Conservation (phyloP, 2,888 invertebrate genomes). For the Calephelis perditalis region DNA sequence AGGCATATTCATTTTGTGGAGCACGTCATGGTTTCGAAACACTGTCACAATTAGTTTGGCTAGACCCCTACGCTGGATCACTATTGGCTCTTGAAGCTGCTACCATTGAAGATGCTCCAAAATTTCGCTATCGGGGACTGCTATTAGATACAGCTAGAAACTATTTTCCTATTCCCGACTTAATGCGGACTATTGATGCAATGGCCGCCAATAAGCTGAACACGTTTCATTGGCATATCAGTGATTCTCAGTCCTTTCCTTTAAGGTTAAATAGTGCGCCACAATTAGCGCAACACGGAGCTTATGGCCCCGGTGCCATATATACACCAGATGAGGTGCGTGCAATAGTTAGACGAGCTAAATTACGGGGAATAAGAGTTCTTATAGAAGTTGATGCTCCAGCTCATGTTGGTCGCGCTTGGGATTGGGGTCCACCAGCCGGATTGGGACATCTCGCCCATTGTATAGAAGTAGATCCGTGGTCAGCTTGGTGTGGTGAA, state of each 20-base stretch:
- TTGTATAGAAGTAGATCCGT: slow-evolving; percentile 89
- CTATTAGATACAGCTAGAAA: slow-evolving; percentile 95
- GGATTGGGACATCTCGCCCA: slow-evolving; percentile 88
- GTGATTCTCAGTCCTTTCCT: slow-evolving; percentile 96
- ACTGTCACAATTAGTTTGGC: slow-evolving; percentile 88
- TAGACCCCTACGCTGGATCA: slow-evolving; percentile 81
- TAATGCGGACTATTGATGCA: slow-evolving; percentile 87
- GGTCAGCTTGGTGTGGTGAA: slow-evolving; percentile 89
- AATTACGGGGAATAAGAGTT: slow-evolving; percentile 90
- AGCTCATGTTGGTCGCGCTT: slow-evolving; percentile 92
- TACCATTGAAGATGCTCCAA: slow-evolving; percentile 86
- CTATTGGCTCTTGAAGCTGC: slow-evolving; percentile 82
- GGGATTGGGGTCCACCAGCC: slow-evolving; percentile 88
- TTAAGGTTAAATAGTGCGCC: slow-evolving; percentile 87
- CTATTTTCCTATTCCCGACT: slow-evolving; percentile 85
- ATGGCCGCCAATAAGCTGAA: slow-evolving; percentile 95
- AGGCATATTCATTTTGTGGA: slow-evolving; percentile 85
- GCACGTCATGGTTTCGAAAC: slow-evolving; percentile 88
- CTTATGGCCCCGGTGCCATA: slow-evolving; percentile 88
- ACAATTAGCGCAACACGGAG: slow-evolving; percentile 89
- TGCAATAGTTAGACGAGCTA: slow-evolving; percentile 86
- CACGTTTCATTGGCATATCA: slow-evolving; percentile 95
- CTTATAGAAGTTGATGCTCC: slow-evolving; percentile 95
- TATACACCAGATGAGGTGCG: slow-evolving; percentile 85
- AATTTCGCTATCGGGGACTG: slow-evolving; percentile 87